Evolutionary conservation across 1,140 invertebrate genomes (phyloP).

Genomic region (Trichonephila clavipes): DNA sequence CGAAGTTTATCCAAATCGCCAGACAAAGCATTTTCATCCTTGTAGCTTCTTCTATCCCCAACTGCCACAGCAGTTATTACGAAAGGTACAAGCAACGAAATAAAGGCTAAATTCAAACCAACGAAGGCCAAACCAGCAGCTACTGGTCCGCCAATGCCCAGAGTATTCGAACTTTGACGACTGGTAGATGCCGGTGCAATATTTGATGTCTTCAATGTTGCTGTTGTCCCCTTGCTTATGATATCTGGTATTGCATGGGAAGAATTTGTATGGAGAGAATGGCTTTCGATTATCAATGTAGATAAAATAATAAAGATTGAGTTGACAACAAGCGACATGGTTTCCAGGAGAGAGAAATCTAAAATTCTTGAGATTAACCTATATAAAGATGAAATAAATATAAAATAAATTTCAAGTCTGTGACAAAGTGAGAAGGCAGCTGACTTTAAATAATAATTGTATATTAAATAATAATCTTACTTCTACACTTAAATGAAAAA

Average conservation of each 20-base stretch:
- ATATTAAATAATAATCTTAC: too few relatives aligned
- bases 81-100: slow-evolving; percentile 61
- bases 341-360: neutral
- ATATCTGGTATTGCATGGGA: neutral
- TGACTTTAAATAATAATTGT: too few relatives aligned
- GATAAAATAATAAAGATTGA: slow-evolving; percentile 13
- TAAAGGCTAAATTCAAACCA: slow-evolving; percentile 64
- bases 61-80: slow-evolving; percentile 52
- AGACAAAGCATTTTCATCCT: neutral
- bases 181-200: neutral
- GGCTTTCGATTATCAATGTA: neutral
- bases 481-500: too few relatives aligned
- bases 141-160: slow-evolving; percentile 31
- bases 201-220: neutral
- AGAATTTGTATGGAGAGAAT: slow-evolving; percentile 1
- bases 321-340: neutral
- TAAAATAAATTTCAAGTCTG: too few relatives aligned
- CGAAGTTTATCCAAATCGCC: neutral
- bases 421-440: too few relatives aligned
- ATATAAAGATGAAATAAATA: neutral
- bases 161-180: neutral
- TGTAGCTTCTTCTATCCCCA: neutral
- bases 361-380: neutral
- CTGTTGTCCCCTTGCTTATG: neutral
- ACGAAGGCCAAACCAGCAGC: slow-evolving; percentile 61